These are phyloP conservation scores for Erythrocercus mccallii DNA, from an alignment of 2,113 vertebrate genomes.

Conservation along the genomic window DNA sequence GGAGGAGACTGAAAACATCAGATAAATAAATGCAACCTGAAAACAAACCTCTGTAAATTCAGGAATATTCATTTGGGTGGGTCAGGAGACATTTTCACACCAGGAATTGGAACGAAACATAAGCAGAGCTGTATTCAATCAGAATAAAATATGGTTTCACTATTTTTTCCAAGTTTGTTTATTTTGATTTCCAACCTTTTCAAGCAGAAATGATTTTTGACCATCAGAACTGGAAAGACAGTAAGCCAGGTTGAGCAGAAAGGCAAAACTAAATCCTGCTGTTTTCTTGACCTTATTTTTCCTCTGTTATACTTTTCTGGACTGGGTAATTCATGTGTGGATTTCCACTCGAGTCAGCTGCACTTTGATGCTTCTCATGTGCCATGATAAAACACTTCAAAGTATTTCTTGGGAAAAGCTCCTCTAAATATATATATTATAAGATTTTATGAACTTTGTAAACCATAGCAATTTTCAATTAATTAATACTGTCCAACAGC, in stretches of 20 bases:
- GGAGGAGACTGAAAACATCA: background rate
- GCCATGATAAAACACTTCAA: background rate
- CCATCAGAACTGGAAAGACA: background rate
- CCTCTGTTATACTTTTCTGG: background rate
- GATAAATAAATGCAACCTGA: slow-evolving; percentile 16
- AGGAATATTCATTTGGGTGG: background rate
- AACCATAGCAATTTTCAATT: background rate
- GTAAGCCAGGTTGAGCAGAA: background rate
- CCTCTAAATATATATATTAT: background rate
- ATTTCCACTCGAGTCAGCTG: background rate
- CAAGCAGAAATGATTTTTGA: background rate
- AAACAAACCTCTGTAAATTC: background rate
- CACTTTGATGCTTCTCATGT: background rate
- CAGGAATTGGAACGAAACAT: background rate
- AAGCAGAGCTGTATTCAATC: slow-evolving; percentile 26
- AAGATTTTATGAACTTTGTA: background rate
- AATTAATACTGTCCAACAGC: background rate
- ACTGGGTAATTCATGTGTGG: background rate
- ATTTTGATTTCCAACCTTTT: background rate
- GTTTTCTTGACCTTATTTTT: slow-evolving; percentile 46
- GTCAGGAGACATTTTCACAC: background rate
- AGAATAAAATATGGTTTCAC: background rate
- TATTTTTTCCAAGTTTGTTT: background rate
- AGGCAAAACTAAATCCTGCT: slow-evolving; percentile 5
- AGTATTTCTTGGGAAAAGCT: background rate